Evolutionary conservation across 2,797 vertebrate genomes (phyloP).

Genomic region (Hydrolagus colliei): DNA sequence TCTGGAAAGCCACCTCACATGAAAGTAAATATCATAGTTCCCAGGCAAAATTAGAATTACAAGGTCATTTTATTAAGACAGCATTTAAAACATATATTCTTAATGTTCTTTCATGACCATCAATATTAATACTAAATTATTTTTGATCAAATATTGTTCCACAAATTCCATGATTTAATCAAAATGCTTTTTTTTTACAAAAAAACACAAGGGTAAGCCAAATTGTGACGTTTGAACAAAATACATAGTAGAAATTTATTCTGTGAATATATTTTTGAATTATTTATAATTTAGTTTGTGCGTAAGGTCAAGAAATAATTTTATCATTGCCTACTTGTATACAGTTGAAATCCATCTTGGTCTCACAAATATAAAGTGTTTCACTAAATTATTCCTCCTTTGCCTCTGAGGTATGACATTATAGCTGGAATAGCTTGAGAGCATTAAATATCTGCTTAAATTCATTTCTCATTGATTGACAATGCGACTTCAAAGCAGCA

Average conservation of each 20-base stretch:
- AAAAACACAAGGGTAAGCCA: conserved; percentile 60
- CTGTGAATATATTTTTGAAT: conserved; percentile 66
- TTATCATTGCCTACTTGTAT: conserved; percentile 36
- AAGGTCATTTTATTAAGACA: conserved; percentile 21
- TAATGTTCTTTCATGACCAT: conserved; percentile 47
- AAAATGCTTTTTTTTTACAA: conserved; percentile 67
- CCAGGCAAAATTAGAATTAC: conserved; percentile 26
- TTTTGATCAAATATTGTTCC: conserved; percentile 60
- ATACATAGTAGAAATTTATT: conserved; percentile 69
- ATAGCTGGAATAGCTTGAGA: conserved; percentile 2
- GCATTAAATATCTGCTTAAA: conserved; percentile 6
- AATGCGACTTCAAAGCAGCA: conserved; percentile 23
- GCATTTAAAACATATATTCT: not conserved
- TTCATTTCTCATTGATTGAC: conserved; percentile 8
- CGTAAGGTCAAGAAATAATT: conserved; percentile 68
- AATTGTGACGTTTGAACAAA: conserved; percentile 62
- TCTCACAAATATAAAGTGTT: not conserved
- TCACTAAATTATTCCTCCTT: not conserved
- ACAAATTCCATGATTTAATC: conserved; percentile 63
- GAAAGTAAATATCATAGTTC: conserved; percentile 31
- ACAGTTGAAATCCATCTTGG: conserved; percentile 3
- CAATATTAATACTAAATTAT: conserved; percentile 63
- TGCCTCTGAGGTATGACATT: conserved; percentile 2
- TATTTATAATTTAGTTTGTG: conserved; percentile 66
- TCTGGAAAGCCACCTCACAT: not conserved